Evolutionary conservation across 2,797 vertebrate species (phyloP).

Genomic region (Antrozous pallidus): DNA sequence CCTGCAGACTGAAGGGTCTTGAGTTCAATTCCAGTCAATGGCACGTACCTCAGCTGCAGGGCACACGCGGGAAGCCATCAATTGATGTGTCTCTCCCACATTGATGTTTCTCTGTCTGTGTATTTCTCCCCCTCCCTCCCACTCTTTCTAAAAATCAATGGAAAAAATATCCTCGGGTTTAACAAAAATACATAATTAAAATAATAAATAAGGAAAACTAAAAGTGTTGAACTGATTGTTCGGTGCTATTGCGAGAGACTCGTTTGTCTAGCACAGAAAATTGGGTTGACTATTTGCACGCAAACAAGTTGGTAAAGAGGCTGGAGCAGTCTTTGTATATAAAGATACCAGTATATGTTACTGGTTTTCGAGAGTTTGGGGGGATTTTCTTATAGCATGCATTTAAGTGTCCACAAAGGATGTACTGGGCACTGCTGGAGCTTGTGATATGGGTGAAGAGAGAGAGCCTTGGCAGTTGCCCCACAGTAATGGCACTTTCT

Average conservation of each 20-base stretch:
- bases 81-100: background rate
- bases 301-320: background rate
- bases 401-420: background rate
- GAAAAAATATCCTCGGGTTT: background rate
- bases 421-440: background rate
- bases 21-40: background rate
- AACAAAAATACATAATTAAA: background rate
- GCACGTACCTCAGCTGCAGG: background rate
- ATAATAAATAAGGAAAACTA: background rate
- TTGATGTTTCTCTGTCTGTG: background rate
- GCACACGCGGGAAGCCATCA: background rate
- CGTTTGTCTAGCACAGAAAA: background rate
- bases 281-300: background rate
- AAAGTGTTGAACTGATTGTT: background rate
- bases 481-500: background rate
- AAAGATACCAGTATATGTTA: background rate
- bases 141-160: background rate
- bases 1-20: no score
- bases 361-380: background rate
- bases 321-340: background rate
- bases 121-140: background rate
- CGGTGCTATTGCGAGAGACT: background rate
- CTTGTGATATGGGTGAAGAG: background rate
- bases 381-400: no score
- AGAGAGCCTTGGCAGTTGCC: background rate